These are phyloP conservation scores for Circaetus gallicus DNA, from an alignment of 2,113 vertebrate species.

Conservation along the genomic window DNA sequence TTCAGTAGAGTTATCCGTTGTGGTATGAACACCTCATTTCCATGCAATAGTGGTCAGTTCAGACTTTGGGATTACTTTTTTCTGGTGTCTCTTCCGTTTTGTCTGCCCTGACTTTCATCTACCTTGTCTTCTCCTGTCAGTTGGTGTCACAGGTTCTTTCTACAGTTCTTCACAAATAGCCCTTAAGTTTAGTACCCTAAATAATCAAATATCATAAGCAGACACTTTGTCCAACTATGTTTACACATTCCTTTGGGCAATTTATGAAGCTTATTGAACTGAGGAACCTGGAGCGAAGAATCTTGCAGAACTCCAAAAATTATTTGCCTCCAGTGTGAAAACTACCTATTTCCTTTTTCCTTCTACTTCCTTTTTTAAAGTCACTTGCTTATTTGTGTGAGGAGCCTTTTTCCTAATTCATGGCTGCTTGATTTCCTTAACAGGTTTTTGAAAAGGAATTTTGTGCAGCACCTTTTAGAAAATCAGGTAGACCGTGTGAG, in stretches of 20 bases:
- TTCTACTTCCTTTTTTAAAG: neutral
- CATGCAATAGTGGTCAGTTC: neutral
- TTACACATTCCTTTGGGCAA: neutral
- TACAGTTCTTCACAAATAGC: neutral
- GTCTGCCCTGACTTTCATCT: neutral
- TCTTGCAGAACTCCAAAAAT: neutral
- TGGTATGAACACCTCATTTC: neutral
- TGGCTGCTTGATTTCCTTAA: neutral
- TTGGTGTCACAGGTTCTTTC: neutral
- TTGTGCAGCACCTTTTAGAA: neutral
- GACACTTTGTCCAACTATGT: neutral
- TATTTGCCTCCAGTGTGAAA: neutral
- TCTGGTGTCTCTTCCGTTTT: neutral
- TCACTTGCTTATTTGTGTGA: neutral
- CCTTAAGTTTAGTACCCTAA: neutral
- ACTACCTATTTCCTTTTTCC: neutral
- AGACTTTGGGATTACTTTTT: neutral
- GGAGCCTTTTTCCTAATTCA: neutral
- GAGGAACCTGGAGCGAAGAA: neutral
- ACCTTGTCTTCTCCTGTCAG: neutral
- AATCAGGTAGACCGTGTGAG: neutral
- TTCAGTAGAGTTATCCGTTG: neutral
- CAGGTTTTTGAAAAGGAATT: neutral
- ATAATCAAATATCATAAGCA: neutral
- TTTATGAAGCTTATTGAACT: neutral